Evolutionary conservation across 2,113 vertebrate genomes (phyloP).

Genomic region (Muntiacus muntjak): DNA sequence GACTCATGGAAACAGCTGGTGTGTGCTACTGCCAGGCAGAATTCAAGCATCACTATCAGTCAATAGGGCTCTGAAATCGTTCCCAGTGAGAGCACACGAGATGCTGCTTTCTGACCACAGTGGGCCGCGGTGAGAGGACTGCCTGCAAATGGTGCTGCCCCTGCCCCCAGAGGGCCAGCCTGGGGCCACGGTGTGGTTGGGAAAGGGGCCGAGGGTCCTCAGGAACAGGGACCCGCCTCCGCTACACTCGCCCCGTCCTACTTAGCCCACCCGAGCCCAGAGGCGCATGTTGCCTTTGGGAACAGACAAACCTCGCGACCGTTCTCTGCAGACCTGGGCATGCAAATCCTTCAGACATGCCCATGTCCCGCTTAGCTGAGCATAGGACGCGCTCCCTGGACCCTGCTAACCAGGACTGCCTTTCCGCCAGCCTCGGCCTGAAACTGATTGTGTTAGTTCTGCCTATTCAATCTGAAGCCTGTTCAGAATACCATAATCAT

Average conservation of each 20-base stretch:
- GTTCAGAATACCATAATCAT: conserved; percentile 8
- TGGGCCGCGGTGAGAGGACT: conserved; percentile 7
- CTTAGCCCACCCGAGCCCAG: conserved; percentile 35
- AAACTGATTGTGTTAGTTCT: conserved; percentile 57
- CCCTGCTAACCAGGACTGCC: conserved; percentile 26
- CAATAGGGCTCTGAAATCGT: conserved; percentile 45
- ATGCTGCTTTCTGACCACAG: conserved; percentile 13
- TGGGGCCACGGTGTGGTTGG: conserved; percentile 40
- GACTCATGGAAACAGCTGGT: conserved; percentile 65
- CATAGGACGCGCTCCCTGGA: background rate
- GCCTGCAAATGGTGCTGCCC: background rate
- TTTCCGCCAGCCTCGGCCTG: conserved; percentile 28
- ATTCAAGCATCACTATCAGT: conserved; percentile 35
- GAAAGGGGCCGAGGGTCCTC: conserved; percentile 63
- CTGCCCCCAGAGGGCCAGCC: background rate
- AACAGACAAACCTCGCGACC: conserved; percentile 54
- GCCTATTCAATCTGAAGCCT: conserved; percentile 51
- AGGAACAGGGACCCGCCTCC: conserved; percentile 42
- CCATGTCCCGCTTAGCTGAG: conserved; percentile 52
- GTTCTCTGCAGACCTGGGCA: conserved; percentile 57
- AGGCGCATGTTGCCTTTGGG: conserved; percentile 53
- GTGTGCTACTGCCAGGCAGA: conserved; percentile 49
- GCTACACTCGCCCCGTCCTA: conserved; percentile 48
- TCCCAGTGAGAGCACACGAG: conserved; percentile 30
- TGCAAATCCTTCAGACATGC: conserved; percentile 69